A percentile compares a stretch with the other conserved stretches of the same genome.
Conservation (phyloP, 2,888 invertebrate species). For the Nymphalis urticae region DNA sequence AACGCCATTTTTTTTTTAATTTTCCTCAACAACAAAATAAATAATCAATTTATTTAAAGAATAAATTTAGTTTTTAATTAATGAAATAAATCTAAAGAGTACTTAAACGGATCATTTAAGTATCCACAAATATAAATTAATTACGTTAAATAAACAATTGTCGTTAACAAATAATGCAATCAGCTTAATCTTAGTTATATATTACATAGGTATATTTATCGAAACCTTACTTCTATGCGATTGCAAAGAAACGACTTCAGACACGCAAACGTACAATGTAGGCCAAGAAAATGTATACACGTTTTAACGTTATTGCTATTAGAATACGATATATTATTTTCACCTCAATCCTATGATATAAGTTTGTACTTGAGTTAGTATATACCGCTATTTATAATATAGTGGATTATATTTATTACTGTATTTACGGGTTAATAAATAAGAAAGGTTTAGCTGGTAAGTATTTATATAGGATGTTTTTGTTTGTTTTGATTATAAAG, state of each 20-base stretch:
- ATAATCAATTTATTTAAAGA: neutral
- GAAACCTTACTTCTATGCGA: slow-evolving; percentile 73
- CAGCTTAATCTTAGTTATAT: slow-evolving; percentile 53
- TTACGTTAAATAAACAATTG: slow-evolving; percentile 34
- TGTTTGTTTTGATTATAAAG: too few relatives aligned
- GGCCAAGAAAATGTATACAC: slow-evolving; percentile 52
- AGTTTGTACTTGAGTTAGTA: slow-evolving; percentile 6
- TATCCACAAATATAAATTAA: slow-evolving; percentile 22
- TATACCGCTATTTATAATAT: neutral
- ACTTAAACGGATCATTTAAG: neutral
- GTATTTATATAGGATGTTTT: too few relatives aligned
- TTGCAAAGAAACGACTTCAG: slow-evolving; percentile 77
- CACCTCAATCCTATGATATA: slow-evolving; percentile 29
- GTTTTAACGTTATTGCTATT: slow-evolving; percentile 36
- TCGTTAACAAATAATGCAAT: slow-evolving; percentile 38
- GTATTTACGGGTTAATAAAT: too few relatives aligned
- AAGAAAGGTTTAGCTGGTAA: too few relatives aligned
- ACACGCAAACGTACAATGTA: slow-evolving; percentile 70
- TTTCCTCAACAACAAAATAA: neutral
- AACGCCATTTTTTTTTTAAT: neutral
- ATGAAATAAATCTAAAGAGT: neutral
- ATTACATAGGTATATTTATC: slow-evolving; percentile 70
- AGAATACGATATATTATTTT: slow-evolving; percentile 33
- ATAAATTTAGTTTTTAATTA: neutral
- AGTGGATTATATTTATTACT: neutral